Conservation (phyloP, 2,888 invertebrate species). For the Andrena bicolor region DNA sequence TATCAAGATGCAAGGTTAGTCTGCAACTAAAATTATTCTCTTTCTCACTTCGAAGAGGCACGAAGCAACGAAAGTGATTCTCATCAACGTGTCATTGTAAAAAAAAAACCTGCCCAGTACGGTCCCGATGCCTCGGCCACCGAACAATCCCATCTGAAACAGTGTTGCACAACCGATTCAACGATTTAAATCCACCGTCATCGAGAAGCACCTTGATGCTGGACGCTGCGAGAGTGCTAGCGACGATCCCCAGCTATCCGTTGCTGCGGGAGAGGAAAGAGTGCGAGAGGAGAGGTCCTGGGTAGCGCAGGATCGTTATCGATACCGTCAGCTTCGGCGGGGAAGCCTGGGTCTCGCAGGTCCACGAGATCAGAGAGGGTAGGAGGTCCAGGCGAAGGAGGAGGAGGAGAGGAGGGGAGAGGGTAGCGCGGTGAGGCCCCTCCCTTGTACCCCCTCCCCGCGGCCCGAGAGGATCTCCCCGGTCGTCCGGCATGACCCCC, state of each 20-base stretch:
- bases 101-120: background rate
- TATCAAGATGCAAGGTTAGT: background rate
- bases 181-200: background rate
- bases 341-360: conserved; percentile 39
- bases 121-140: background rate
- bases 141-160: background rate
- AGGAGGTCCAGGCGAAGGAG: conserved; percentile 55
- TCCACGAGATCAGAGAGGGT: conserved; percentile 42
- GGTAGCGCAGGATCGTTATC: conserved; percentile 55
- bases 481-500: conserved; percentile 66
- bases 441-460: conserved; percentile 74
- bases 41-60: no score
- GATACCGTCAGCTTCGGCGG: conserved; percentile 37
- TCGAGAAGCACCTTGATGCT: background rate
- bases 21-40: no score
- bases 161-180: background rate
- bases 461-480: conserved; percentile 66
- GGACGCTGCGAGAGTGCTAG: no score
- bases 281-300: conserved; percentile 20
- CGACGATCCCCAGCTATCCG: no score
- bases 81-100: background rate
- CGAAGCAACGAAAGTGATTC: no score
- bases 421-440: conserved; percentile 73
- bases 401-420: conserved; percentile 56
- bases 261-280: background rate